phyloP scores from a whole-genome alignment of 2,888 invertebrate genomes.

The Ctena decussata region DNA sequence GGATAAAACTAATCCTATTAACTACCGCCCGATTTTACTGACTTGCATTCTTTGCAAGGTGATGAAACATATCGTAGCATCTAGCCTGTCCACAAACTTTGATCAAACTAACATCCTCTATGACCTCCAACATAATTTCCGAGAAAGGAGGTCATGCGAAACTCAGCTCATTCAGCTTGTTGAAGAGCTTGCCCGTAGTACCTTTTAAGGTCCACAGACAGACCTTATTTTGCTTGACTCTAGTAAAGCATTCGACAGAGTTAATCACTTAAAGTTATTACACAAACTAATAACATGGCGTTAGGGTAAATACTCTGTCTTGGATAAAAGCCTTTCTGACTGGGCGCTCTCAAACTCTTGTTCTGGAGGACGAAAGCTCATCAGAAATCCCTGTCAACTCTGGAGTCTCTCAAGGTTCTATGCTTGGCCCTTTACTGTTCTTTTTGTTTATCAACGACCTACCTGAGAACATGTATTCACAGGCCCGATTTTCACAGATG shows the following conservation, averaged over 20 bases:
- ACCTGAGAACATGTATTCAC: background rate
- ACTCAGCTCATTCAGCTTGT: background rate
- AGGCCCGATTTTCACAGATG: background rate
- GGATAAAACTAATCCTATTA: too few species aligned
- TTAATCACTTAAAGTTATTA: background rate
- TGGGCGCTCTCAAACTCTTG: background rate
- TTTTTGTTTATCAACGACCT: background rate
- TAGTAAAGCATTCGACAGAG: background rate
- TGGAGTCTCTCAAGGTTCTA: background rate
- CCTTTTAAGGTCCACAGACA: background rate
- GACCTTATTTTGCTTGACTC: background rate
- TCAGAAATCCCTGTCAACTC: background rate
- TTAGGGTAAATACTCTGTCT: background rate
- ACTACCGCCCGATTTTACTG: too few species aligned
- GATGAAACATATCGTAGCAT: background rate
- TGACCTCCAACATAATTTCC: background rate
- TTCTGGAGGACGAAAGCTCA: background rate
- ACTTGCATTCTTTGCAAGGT: too few species aligned
- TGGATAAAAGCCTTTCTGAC: background rate
- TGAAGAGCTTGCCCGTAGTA: background rate
- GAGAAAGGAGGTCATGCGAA: background rate
- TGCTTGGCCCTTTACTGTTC: background rate
- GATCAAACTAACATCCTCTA: background rate
- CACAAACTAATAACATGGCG: background rate
- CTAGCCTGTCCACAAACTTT: background rate